Conservation (phyloP, 2,888 invertebrate genomes). For the Cactoblastis cactorum region DNA sequence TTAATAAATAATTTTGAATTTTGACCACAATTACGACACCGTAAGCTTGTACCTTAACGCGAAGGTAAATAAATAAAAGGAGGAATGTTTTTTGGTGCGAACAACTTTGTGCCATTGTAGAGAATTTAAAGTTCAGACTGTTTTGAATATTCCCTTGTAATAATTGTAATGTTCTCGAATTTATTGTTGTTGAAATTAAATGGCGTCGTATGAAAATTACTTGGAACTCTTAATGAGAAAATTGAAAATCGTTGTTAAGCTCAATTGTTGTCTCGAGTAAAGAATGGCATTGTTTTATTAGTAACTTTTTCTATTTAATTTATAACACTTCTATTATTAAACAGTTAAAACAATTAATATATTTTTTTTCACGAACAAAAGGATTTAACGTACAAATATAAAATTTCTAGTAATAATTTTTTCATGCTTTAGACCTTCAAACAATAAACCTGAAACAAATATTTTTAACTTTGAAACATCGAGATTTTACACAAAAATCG, state of each 20-base stretch:
- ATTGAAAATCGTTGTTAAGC: not conserved
- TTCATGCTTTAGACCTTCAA: too few relatives aligned
- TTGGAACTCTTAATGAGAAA: not conserved
- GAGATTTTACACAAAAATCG: too few relatives aligned
- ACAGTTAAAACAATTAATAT: too few relatives aligned
- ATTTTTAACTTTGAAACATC: too few relatives aligned
- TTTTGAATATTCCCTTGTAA: constrained; percentile 44
- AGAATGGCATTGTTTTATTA: not conserved
- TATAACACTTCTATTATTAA: too few relatives aligned
- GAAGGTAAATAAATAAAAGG: constrained; percentile 15
- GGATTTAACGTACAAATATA: too few relatives aligned
- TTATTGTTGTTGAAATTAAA: constrained; percentile 25
- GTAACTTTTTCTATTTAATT: not conserved
- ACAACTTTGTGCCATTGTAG: constrained; percentile 46
- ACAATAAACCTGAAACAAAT: too few relatives aligned
- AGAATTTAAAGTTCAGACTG: constrained; percentile 44
- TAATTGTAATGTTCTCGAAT: constrained; percentile 28
- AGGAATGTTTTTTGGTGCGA: constrained; percentile 46
- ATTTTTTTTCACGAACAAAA: too few relatives aligned
- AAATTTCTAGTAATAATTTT: too few relatives aligned
- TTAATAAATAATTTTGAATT: too few relatives aligned
- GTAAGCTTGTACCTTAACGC: not conserved
- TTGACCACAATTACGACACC: too few relatives aligned
- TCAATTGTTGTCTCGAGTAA: not conserved
- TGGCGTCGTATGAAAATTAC: constrained; percentile 20